Evolutionary conservation across 2,888 invertebrate species (phyloP).

Genomic region (Stenotaenia linearis): DNA sequence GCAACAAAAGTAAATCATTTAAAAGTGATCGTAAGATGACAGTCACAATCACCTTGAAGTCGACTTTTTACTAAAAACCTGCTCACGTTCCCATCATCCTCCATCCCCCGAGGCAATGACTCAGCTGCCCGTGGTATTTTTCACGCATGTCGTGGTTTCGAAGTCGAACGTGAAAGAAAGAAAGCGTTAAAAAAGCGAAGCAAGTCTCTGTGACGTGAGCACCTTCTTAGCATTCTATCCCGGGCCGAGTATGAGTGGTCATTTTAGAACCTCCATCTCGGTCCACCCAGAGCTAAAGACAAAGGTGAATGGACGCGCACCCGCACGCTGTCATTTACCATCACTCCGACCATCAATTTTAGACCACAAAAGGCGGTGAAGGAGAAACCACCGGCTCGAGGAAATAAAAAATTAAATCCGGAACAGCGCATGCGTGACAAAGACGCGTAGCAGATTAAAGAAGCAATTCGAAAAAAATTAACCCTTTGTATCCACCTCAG

Average conservation of each 20-base stretch:
- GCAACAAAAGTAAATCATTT: neutral
- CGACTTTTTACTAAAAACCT: neutral
- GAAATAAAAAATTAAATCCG: neutral
- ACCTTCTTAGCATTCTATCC: neutral
- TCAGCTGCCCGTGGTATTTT: neutral
- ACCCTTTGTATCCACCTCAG: neutral
- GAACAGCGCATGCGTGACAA: neutral
- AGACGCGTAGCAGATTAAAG: neutral
- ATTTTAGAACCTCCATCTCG: neutral
- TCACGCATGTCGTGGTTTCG: neutral
- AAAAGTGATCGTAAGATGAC: neutral
- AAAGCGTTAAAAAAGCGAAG: neutral
- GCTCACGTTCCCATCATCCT: neutral
- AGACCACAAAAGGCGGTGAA: neutral
- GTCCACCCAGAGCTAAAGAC: neutral
- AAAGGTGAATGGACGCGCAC: neutral
- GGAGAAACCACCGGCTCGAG: neutral
- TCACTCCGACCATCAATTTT: neutral
- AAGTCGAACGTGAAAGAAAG: neutral
- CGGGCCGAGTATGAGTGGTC: neutral
- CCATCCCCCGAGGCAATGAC: neutral
- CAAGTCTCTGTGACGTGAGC: neutral
- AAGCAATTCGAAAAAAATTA: neutral
- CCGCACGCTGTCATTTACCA: neutral
- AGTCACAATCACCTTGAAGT: neutral